Evolutionary conservation across 2,113 vertebrate genomes (phyloP).

Genomic region (Myiopsitta monachus): DNA sequence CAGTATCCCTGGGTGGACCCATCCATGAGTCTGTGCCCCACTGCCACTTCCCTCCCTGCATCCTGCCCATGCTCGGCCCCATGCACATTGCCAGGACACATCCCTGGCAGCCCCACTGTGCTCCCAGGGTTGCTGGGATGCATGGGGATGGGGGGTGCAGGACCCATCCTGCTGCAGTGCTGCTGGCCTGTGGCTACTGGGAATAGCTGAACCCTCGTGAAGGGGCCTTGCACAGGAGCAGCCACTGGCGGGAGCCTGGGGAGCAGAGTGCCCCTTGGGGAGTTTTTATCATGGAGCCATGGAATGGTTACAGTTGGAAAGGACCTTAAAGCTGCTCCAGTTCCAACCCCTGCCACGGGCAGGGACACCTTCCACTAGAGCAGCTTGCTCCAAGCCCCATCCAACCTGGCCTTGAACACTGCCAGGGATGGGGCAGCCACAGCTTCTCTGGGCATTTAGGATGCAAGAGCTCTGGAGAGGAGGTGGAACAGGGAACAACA

Average conservation of each 20-base stretch:
- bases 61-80: background rate
- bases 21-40: background rate
- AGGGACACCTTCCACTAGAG: background rate
- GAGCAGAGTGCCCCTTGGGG: too few relatives aligned
- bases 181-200: background rate
- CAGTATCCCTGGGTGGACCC: background rate
- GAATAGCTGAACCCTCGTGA: background rate
- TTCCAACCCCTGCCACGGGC: background rate
- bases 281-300: background rate
- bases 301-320: background rate
- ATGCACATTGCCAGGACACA: background rate
- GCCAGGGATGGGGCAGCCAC: background rate
- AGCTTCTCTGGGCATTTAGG: background rate
- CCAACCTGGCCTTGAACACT: background rate
- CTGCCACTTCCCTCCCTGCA: background rate
- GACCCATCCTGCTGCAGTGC: background rate
- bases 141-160: background rate
- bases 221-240: background rate
- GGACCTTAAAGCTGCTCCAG: background rate
- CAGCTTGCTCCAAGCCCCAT: background rate
- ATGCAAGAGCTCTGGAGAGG: background rate
- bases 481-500: background rate
- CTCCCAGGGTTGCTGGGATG: background rate
- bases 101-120: background rate
- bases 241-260: background rate